Evolutionary conservation across 1,140 invertebrate genomes (phyloP).

Genomic region (Cheumatopsyche charites): DNA sequence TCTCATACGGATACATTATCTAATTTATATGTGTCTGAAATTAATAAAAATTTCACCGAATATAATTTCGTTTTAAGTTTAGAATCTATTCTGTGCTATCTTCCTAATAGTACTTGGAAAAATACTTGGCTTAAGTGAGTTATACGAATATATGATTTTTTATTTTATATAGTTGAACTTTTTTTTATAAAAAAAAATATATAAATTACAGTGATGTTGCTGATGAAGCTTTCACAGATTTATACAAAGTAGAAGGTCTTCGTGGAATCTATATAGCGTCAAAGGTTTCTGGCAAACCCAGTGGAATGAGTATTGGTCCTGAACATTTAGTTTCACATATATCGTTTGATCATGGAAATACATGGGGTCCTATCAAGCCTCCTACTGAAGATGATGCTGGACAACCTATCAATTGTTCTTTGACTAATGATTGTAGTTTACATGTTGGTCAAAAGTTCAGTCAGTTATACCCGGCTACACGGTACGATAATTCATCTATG

Average conservation of each 20-base stretch:
- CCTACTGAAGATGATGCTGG: constrained; percentile 71
- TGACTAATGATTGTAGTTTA: constrained; percentile 75
- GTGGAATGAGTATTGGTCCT: constrained; percentile 65
- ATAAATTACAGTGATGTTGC: constrained; percentile 69
- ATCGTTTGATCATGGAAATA: constrained; percentile 85
- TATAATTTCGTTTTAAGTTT: constrained; percentile 79
- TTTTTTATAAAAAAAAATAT: neutral
- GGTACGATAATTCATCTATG: constrained; percentile 51
- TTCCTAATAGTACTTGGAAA: constrained; percentile 79
- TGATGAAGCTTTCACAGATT: constrained; percentile 84
- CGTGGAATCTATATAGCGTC: constrained; percentile 90
- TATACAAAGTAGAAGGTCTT: constrained; percentile 86
- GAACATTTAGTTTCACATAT: constrained; percentile 82
- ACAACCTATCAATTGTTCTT: constrained; percentile 66
- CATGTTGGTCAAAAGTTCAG: constrained; percentile 87
- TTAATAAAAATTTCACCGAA: constrained; percentile 62
- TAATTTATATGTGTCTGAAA: constrained; percentile 81
- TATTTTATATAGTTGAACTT: constrained; percentile 3
- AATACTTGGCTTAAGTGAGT: constrained; percentile 84
- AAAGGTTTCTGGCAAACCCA: constrained; percentile 67
- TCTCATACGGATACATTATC: constrained; percentile 75
- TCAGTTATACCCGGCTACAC: constrained; percentile 78
- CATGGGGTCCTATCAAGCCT: constrained; percentile 75
- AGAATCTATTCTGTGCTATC: constrained; percentile 82
- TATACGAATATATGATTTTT: constrained; percentile 14